Percentiles rank a stretch among this genome's conserved stretches.
Conservation (phyloP, 1,140 invertebrate species). For the Drosophila asahinai region DNA sequence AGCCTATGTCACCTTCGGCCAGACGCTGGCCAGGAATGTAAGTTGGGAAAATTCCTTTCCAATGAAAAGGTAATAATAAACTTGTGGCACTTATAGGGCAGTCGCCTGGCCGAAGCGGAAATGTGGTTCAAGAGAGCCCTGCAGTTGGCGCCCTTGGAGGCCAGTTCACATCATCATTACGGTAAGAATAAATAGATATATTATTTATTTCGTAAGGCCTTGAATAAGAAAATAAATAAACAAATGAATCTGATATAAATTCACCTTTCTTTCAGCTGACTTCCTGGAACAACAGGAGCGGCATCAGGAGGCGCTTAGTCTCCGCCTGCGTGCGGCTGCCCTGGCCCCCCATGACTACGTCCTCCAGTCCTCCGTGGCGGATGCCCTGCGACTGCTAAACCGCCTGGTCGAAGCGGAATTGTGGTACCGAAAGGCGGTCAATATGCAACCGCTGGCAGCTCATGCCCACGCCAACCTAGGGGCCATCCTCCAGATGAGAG, state of each 20-base stretch:
- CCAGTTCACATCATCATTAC: constrained; percentile 93
- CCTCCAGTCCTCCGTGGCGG: constrained; percentile 93
- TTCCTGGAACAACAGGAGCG: constrained; percentile 92
- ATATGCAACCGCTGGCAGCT: constrained; percentile 87
- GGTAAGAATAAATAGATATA: constrained; percentile 86
- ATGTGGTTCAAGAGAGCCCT: constrained; percentile 94
- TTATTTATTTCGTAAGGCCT: not conserved
- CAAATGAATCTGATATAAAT: no score
- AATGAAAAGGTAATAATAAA: constrained; percentile 9
- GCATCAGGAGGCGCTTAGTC: constrained; percentile 92
- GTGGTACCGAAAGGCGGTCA: constrained; percentile 91
- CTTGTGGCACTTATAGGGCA: constrained; percentile 87
- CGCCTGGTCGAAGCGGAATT: constrained; percentile 92
- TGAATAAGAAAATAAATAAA: not conserved
- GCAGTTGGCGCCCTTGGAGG: constrained; percentile 91
- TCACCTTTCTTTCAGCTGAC: constrained; percentile 88
- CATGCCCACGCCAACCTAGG: constrained; percentile 96
- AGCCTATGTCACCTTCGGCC: constrained; percentile 95
- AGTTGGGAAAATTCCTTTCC: constrained; percentile 81
- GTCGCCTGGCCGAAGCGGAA: constrained; percentile 92
- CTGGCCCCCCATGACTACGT: constrained; percentile 92
- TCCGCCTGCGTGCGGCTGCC: constrained; percentile 91
- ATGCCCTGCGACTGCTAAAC: constrained; percentile 92
- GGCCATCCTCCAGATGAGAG: constrained; percentile 96
- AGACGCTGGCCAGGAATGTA: constrained; percentile 95